Evolutionary conservation across 1,140 invertebrate genomes (phyloP), one percentile per base, ranked within the genome.

Genomic region (Tribolium madens): DNA sequence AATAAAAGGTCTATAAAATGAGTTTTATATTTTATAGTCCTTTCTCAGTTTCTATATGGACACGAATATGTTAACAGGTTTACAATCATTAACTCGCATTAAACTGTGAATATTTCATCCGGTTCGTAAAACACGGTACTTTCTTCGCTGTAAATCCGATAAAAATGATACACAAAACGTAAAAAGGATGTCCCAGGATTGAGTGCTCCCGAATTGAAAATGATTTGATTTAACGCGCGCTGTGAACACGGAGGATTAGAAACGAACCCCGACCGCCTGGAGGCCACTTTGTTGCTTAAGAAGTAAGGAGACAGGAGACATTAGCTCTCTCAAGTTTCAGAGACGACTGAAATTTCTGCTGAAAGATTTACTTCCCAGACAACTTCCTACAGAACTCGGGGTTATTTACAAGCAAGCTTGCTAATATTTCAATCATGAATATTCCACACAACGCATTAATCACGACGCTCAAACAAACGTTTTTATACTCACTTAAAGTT

Each of bases 21-120:
- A 26, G 46, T 72, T 72, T 33, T 72, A 72, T 72, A 72, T 72
- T 72, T 72, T 72, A 72, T 72, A 52, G 70, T 52, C 70, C 26
- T 72, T 50, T 52, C 5, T 12, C 64, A 15, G 14, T 71, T 70
- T 36, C 33, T 13, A n/a, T 68, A 6, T 10, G 14, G 9, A 47
- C 31, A 15, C 36, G 17, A 18, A 72, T 72, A 33, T 52, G 70
- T 72, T 72, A 72, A 72, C 70, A 72, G 46, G 46, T 72, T 72
- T 72, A 72, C 17, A 72, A 72, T 72, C 70, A 72, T 72, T 72
- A 72, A 52, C 70, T 48, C 46, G 50, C 70, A 12, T 72, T 31
- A 50, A 50, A 50, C 9, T 47, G 12, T 48, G 33, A 71, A 48
- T 12, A 71, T 71, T 26, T 48, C 69, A 12, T 71, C 21, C 13